Evolutionary conservation across 2,888 invertebrate genomes (phyloP).

Genomic region (Microplitis deprimator): DNA sequence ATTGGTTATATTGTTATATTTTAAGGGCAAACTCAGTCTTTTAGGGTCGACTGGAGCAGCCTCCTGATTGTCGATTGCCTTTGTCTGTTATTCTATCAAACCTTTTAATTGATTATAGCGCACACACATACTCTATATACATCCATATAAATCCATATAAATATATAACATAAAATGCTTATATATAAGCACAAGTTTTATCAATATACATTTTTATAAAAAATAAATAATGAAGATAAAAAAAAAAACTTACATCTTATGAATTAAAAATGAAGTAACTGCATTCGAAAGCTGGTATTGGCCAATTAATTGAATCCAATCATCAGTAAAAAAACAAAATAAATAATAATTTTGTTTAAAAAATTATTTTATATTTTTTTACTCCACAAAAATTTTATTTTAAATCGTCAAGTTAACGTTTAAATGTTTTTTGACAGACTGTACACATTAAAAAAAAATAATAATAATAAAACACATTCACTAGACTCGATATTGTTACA

Average conservation of each 20-base stretch:
- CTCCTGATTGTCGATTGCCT: slow-evolving; percentile 2
- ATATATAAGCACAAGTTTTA: background rate
- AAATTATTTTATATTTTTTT: background rate
- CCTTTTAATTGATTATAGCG: background rate
- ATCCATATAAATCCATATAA: background rate
- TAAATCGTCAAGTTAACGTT: background rate
- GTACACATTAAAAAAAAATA: background rate
- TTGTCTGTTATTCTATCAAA: background rate
- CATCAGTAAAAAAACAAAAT: background rate
- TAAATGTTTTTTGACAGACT: background rate
- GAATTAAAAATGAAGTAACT: slow-evolving; percentile 51
- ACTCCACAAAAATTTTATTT: background rate
- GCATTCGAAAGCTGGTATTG: slow-evolving; percentile 56
- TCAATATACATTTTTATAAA: background rate
- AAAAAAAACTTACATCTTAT: slow-evolving; percentile 61
- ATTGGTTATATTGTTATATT: too few relatives aligned
- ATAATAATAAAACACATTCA: slow-evolving; percentile 11
- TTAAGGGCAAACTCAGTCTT: background rate
- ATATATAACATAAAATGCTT: too few relatives aligned
- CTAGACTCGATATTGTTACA: slow-evolving; percentile 10
- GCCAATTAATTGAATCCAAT: slow-evolving; percentile 23
- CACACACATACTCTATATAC: background rate
- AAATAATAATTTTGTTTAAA: background rate
- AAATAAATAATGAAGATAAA: background rate
- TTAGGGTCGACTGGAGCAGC: background rate